Evolutionary conservation across 2,888 invertebrate species (phyloP).

Genomic region (Hirtodrosophila trivittata): DNA sequence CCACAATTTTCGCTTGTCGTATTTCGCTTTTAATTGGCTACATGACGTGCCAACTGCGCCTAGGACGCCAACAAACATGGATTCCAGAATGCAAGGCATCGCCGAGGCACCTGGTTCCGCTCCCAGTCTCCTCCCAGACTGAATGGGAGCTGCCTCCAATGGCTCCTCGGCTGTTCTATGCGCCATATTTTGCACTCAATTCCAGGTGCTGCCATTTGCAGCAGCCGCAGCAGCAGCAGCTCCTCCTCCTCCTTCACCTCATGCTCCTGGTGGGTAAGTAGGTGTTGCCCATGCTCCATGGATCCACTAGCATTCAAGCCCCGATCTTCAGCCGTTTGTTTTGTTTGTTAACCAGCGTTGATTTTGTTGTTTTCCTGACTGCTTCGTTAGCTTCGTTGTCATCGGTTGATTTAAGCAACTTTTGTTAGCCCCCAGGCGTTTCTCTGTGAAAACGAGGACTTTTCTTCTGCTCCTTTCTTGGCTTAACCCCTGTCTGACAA

Average conservation of each 20-base stretch:
- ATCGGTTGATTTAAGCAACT: slow-evolving; percentile 75
- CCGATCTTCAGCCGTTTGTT: slow-evolving; percentile 60
- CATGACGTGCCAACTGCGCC: slow-evolving; percentile 75
- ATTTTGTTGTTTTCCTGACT: slow-evolving; percentile 58
- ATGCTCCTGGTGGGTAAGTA: background rate
- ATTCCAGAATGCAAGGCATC: slow-evolving; percentile 63
- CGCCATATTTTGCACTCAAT: slow-evolving; percentile 79
- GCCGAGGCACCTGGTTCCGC: slow-evolving; percentile 6
- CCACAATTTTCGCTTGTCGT: slow-evolving; percentile 70
- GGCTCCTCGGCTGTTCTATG: slow-evolving; percentile 5
- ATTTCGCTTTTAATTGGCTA: slow-evolving; percentile 80
- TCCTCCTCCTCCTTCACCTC: slow-evolving; percentile 20
- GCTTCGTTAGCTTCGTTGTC: slow-evolving; percentile 75
- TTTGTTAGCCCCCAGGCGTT: slow-evolving; percentile 44
- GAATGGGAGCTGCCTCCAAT: slow-evolving; percentile 13
- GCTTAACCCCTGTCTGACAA: slow-evolving; percentile 19
- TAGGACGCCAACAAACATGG: slow-evolving; percentile 70
- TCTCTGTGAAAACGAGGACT: slow-evolving; percentile 11
- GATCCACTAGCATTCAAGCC: slow-evolving; percentile 31
- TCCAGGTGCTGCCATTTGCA: slow-evolving; percentile 45
- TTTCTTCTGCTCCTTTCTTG: background rate
- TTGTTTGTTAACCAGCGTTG: slow-evolving; percentile 54
- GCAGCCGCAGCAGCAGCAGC: slow-evolving; percentile 9
- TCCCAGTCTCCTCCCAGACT: background rate
- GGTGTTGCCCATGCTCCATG: background rate